Base-by-base conservation (phyloP, 2,888 invertebrate species). In the Drosophila affinis region DNA sequence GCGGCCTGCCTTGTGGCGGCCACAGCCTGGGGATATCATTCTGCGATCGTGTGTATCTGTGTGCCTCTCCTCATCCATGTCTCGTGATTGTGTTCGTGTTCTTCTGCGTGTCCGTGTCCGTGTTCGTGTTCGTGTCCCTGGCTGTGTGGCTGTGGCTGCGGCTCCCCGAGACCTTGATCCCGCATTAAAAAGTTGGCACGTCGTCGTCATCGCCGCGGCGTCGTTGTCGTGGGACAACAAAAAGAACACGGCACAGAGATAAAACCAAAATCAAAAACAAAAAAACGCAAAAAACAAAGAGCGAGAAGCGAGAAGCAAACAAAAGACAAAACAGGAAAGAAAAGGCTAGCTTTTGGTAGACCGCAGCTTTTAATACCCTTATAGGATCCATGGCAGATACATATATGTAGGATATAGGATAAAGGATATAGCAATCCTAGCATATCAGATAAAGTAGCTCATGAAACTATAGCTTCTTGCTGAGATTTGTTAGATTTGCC, bases 141-240 rank as follows among this genome's bases (percentile, higher is more conserved):
- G 18, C 47, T 32, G 27, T 32, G 27, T 10, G 49, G 53, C 45
- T 57, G 29, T 60, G 49, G 55, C 45, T 57, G 29, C 58, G 32
- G 12, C 81, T 73, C 70, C 72, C 49, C 69, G 78, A 90, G 90
- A 90, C 89, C 89, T 89, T 89, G 89, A 89, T 90, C 90, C 90
- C 89, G 89, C 89, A 88, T 90, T 88, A 88, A 88, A 80, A 88
- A 75, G 77, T 76, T 78, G 77, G 79, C 76, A 78, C 73, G 82
- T 81, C 77, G 81, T 77, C 72, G 75, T 72, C 52, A 47, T 47
- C 51, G 27, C 3, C 29, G 34, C 59, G 12, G 29, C 49, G 27
- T 46, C 27, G 27, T 9, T 62, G 54, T 51, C 29, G 51, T 75
- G 70, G 63, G 60, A 69, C 74, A 78, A 63, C 55, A 72, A 59